Evolutionary conservation across 2,888 invertebrate genomes (phyloP), one percentile per base, ranked within the genome.

Genomic region (Protonemura montana): DNA sequence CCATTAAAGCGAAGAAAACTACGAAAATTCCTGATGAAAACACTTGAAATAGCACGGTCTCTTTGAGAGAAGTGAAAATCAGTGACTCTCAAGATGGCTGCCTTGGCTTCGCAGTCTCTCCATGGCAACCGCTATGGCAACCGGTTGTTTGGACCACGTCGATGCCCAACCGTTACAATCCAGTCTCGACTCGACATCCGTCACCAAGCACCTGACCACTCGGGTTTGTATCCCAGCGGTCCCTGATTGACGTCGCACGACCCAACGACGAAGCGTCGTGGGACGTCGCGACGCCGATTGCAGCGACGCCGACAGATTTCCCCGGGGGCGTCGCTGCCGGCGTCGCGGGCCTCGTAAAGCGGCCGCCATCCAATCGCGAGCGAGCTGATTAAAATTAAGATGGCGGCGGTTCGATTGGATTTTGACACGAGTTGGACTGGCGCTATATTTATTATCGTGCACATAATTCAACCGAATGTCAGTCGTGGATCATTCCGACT

Each of bases 251-350:
- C 21, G 59, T 21, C 59, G 41, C 41, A 7, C 41, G 41, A 13
- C 41, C 41, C 6, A 41, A 7, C 13, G 41, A 41, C 41, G 21
- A 21, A 13, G 59, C 59, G 59, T 59, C 59, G 59, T 59, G 59
- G 59, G 59, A 59, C 59, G 59, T 59, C 59, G 41, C 41, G 13
- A 5, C 41, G 41, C 13, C 41, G 41, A 5, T n/a, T n/a, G n/a
- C n/a, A n/a, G n/a, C n/a, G n/a, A n/a, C n/a, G 35, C 59, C 59
- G 59, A 59, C 59, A 59, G 59, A 59, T 59, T 59, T 59, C 59
- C 59, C 59, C 59, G 59, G 59, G 59, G 59, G 59, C 59, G 59
- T 21, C 59, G 59, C 59, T 10, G 35, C 35, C 35, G 35, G 16
- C 59, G 59, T 59, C 59, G 59, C 21, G 59, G 59, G 59, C 59